Evolutionary conservation across 2,888 invertebrate species (phyloP), one percentile per base, ranked within the genome.

Genomic region (Trissolcus japonicus): DNA sequence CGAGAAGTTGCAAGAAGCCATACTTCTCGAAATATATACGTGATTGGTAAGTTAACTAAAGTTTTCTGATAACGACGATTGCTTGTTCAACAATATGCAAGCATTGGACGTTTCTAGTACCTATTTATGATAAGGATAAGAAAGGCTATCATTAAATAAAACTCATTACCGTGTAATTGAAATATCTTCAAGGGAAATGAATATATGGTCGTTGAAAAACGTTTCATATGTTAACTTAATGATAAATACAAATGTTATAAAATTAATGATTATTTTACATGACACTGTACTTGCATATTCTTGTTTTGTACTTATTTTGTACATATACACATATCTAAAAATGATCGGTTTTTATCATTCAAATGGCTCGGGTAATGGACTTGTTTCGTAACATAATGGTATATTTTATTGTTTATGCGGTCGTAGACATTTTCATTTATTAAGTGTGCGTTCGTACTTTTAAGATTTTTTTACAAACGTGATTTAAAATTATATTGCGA

Each of bases 11-110:
- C 54, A 48, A 66, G 63, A 59, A 43, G 60, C 63, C 61, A 60
- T 74, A 69, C 66, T 74, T 74, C 55, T 43, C 54, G 67, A 71
- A 78, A 67, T 78, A 71, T 78, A 71, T 71, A 62, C 61, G 59
- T 66, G 67, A 76, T 73, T 76, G 73, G 57, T 69, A 76, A 75
- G 76, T 65, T 76, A 82, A 81, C 68, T 82, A 82, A 80, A 68
- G 69, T 55, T 48, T 76, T 48, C 71, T 79, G 81, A 82, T 82
- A 82, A 79, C 76, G 46, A 78, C 65, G 69, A 74, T 68, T 75
- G 65, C 71, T 66, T 76, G 43, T 56, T 66, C 76, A 79, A 79
- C 76, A 73, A 76, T 56, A 68, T 60, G 76, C 61, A 62, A 77
- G 48, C 68, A 76, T 72, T 75, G 63, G 71, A 73, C 65, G 68